A percentile compares a stretch with the other conserved stretches of the same genome.
Conservation (phyloP, 2,113 vertebrate species). For the Neotragus moschatus region DNA sequence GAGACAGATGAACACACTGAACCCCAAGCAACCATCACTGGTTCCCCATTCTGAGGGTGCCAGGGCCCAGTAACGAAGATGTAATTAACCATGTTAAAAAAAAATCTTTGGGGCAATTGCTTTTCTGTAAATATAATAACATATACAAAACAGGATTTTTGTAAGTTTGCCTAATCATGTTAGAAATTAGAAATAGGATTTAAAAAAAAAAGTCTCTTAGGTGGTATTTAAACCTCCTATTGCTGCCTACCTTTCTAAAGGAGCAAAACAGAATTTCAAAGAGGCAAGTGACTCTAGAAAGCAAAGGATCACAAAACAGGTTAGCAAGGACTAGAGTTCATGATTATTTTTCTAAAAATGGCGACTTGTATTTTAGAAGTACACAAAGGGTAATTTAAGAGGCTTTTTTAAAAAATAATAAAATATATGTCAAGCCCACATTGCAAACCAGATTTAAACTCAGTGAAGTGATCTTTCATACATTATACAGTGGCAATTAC, state of each 20-base stretch:
- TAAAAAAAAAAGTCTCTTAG: slow-evolving; percentile 30
- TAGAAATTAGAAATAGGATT: slow-evolving; percentile 47
- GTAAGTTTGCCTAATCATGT: slow-evolving; percentile 35
- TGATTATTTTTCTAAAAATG: slow-evolving; percentile 63
- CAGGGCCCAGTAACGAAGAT: not conserved
- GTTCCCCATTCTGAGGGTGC: not conserved
- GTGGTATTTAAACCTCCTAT: slow-evolving; percentile 60
- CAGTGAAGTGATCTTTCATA: slow-evolving; percentile 75
- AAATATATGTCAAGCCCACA: slow-evolving; percentile 73
- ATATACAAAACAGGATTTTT: slow-evolving; percentile 8
- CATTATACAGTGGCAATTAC: slow-evolving; percentile 77
- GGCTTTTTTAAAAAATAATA: slow-evolving; percentile 70
- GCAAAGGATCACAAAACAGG: slow-evolving; percentile 33
- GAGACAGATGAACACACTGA: not conserved
- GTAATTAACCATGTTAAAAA: not conserved
- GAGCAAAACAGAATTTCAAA: slow-evolving; percentile 67
- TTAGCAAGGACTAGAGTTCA: slow-evolving; percentile 56
- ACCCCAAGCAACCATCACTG: not conserved
- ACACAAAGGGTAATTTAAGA: slow-evolving; percentile 74
- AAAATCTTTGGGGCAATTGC: not conserved
- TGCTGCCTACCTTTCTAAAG: slow-evolving; percentile 56
- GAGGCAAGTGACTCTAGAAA: slow-evolving; percentile 53
- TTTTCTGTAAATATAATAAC: slow-evolving; percentile 23
- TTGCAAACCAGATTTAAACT: slow-evolving; percentile 73
- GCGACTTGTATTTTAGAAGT: slow-evolving; percentile 66